phyloP scores from a whole-genome alignment of 2,888 invertebrate species.

The Temnothorax ravouxi region DNA sequence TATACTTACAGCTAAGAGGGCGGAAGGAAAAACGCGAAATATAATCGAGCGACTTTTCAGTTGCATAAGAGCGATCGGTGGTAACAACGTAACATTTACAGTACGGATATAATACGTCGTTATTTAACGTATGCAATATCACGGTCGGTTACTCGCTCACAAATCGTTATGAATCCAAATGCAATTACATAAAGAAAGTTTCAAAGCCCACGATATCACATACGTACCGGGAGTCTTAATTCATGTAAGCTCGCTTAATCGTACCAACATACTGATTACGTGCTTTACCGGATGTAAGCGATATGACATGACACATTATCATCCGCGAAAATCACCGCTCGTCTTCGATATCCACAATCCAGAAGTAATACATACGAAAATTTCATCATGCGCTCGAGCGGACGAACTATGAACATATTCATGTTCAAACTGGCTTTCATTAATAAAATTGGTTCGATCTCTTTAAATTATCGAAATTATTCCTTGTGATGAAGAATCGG shows the following conservation, averaged over 20 bases:
- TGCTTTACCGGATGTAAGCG: background rate
- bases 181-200: slow-evolving; percentile 27
- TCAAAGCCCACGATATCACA: background rate
- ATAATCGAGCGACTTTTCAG: slow-evolving; percentile 5
- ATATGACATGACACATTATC: background rate
- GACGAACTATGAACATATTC: background rate
- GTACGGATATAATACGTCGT: slow-evolving; percentile 5
- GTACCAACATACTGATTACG: background rate
- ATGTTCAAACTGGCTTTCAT: background rate
- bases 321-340: background rate
- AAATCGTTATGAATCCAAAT: slow-evolving; percentile 13
- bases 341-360: background rate
- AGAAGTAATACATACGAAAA: slow-evolving; percentile 2
- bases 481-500: background rate
- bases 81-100: slow-evolving; percentile 19
- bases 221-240: background rate
- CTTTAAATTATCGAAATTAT: slow-evolving; percentile 8
- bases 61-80: slow-evolving; percentile 25
- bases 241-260: background rate
- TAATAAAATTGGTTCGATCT: background rate
- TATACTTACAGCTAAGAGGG: background rate
- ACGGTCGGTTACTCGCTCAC: background rate
- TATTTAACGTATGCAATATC: slow-evolving; percentile 21
- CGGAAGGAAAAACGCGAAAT: background rate
- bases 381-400: background rate